phyloP scores from a whole-genome alignment of 1,140 invertebrate species.

The Hylaeus anthracinus region DNA sequence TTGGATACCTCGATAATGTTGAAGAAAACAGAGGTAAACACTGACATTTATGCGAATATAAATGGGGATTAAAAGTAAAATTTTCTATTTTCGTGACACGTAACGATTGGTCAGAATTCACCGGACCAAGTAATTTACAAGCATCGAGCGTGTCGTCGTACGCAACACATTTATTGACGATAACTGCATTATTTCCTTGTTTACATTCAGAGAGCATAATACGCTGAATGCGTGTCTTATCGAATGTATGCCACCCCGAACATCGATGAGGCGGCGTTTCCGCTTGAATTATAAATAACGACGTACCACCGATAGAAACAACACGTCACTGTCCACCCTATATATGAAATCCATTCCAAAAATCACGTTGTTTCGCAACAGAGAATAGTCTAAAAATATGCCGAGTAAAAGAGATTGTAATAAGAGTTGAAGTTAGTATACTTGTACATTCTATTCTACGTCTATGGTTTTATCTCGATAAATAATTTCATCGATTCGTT shows the following conservation, averaged over 20 bases:
- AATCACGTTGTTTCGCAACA: neutral
- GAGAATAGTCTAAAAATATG: too few relatives aligned
- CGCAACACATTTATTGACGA: neutral
- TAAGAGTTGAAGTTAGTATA: too few relatives aligned
- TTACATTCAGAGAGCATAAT: conserved; percentile 3
- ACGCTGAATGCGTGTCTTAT: conserved; percentile 1
- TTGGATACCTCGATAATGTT: neutral
- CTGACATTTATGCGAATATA: neutral
- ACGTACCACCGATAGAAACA: conserved; percentile 4
- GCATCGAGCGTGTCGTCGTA: neutral
- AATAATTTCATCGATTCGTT: too few relatives aligned
- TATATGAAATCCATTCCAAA: neutral
- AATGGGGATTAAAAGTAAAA: neutral
- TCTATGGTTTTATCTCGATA: too few relatives aligned
- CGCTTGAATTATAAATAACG: conserved; percentile 23
- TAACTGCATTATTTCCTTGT: conserved; percentile 16
- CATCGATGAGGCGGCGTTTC: neutral
- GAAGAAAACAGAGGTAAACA: neutral
- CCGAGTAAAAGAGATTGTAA: too few relatives aligned
- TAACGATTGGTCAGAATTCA: neutral
- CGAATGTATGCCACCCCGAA: conserved; percentile 12
- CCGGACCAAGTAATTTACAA: neutral
- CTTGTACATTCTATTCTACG: too few relatives aligned
- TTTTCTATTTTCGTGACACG: neutral
- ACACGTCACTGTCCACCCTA: too few relatives aligned